Conservation (phyloP, 2,113 vertebrate genomes). For the Microcebus murinus region DNA sequence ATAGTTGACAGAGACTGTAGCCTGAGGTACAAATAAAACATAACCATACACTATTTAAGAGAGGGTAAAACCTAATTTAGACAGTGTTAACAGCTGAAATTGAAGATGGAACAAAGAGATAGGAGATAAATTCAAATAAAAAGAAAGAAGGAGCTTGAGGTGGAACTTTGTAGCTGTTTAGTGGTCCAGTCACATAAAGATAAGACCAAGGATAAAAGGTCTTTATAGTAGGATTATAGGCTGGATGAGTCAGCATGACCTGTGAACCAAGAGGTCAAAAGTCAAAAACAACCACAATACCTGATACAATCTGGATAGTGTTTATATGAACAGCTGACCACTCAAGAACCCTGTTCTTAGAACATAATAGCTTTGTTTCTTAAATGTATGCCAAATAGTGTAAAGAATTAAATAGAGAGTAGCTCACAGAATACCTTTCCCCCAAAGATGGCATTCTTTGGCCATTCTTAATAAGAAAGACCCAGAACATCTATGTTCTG, state of each 20-base stretch:
- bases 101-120: background rate
- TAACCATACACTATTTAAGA: background rate
- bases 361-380: background rate
- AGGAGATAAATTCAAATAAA: background rate
- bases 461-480: background rate
- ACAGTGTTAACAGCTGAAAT: background rate
- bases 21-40: background rate
- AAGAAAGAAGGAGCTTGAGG: background rate
- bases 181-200: background rate
- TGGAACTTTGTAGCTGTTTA: background rate
- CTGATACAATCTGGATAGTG: background rate
- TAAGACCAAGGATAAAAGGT: background rate
- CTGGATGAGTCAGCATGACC: background rate
- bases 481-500: conserved; percentile 2
- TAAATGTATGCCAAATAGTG: background rate
- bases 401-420: background rate
- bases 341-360: background rate
- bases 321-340: background rate
- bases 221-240: background rate
- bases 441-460: background rate
- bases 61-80: background rate
- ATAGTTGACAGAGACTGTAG: background rate
- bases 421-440: background rate
- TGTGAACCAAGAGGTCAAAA: background rate
- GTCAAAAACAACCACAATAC: background rate